phyloP scores from a whole-genome alignment of 2,888 invertebrate species.

The Eupithecia inturbata region DNA sequence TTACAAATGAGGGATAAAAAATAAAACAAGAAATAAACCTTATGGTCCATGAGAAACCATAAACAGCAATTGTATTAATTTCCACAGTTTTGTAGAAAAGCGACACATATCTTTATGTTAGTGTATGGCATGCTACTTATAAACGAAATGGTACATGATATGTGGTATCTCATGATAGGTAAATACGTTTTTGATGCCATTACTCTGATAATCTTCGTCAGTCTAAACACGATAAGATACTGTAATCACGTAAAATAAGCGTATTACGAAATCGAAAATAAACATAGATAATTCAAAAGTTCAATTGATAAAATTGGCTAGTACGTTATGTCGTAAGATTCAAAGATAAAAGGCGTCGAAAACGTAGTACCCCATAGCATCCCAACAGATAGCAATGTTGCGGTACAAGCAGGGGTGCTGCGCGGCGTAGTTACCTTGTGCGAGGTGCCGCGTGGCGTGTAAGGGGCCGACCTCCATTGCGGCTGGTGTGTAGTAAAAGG shows the following conservation, averaged over 20 bases:
- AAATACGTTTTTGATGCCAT: conserved; percentile 27
- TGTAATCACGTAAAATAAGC: not conserved
- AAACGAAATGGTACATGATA: conserved; percentile 27
- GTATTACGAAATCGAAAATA: not conserved
- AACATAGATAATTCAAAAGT: conserved; percentile 8
- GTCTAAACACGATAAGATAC: conserved; percentile 4
- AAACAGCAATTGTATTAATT: conserved; percentile 53
- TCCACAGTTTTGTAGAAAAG: conserved; percentile 45
- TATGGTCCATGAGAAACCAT: conserved; percentile 27
- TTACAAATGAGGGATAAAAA: conserved; percentile 2
- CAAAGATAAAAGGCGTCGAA: conserved; percentile 15
- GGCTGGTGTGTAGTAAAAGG: conserved; percentile 90
- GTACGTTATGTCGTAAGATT: not conserved
- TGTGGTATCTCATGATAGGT: conserved; percentile 24
- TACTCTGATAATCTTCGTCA: not conserved
- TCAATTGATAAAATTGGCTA: not conserved
- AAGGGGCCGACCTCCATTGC: conserved; percentile 61
- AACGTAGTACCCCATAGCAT: conserved; percentile 20
- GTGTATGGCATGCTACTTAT: conserved; percentile 33
- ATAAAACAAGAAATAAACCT: conserved; percentile 4
- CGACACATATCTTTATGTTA: conserved; percentile 38
- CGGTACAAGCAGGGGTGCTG: conserved; percentile 46
- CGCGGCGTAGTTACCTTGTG: conserved; percentile 63
- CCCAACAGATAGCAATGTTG: conserved; percentile 29
- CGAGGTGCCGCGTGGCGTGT: conserved; percentile 66